A percentile compares a stretch with the other conserved stretches of the same genome.
phyloP scores from a whole-genome alignment of 2,113 vertebrate genomes.

The Pelecanus crispus region DNA sequence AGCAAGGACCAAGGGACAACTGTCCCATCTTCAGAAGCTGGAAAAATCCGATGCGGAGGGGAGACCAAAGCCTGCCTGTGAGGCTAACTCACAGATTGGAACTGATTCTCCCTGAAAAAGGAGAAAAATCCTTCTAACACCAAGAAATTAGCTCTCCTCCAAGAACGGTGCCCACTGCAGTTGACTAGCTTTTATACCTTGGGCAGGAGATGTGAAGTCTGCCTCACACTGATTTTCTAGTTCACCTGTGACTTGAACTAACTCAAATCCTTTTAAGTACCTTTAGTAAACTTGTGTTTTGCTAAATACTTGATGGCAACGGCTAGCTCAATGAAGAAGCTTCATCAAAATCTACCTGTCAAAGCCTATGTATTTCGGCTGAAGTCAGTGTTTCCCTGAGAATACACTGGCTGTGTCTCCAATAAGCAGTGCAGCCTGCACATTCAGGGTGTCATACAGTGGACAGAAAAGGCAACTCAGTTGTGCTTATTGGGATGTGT shows the following conservation, averaged over 20 bases:
- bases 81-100: neutral
- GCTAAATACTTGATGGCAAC: neutral
- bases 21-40: neutral
- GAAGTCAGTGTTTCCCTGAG: neutral
- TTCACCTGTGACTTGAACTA: neutral
- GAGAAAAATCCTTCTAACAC: neutral
- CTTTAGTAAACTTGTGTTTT: neutral
- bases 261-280: neutral
- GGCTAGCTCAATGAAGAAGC: neutral
- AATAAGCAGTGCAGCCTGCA: neutral
- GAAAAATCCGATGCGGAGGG: neutral
- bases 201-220: neutral
- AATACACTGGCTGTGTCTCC: neutral
- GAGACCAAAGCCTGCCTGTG: neutral
- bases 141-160: neutral
- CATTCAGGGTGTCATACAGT: rapidly evolving
- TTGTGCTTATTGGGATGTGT: neutral
- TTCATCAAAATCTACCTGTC: neutral
- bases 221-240: neutral
- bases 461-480: neutral
- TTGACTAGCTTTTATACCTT: neutral
- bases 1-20: neutral
- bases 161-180: neutral
- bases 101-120: neutral
- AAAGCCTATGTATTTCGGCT: neutral